Percentiles rank a stretch among this genome's conserved stretches.
Evolutionary conservation across 2,113 vertebrate species (phyloP).

Genomic region (Corydoras maculifer): DNA sequence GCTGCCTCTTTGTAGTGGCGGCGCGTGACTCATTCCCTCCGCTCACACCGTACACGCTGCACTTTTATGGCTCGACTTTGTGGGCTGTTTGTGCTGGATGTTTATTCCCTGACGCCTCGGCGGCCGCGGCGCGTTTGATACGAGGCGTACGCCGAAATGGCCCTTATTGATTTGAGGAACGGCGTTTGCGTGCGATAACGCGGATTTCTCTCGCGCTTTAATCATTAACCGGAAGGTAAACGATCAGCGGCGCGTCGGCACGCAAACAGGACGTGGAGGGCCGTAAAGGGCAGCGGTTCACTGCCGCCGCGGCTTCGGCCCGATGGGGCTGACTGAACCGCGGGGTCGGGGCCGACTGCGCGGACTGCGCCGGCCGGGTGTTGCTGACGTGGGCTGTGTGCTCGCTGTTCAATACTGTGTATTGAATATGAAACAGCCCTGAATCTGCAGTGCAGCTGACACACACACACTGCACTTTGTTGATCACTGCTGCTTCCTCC

Average conservation of each 20-base stretch:
- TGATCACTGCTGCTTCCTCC: constrained; percentile 7
- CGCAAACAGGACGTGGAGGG: neutral
- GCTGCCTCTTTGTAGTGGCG: neutral
- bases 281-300: neutral
- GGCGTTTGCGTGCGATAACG: neutral
- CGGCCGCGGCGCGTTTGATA: neutral
- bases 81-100: neutral
- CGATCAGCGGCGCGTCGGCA: neutral
- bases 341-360: too few relatives aligned
- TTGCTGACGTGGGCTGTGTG: constrained; percentile 9
- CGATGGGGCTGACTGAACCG: too few relatives aligned
- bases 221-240: constrained; percentile 8
- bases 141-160: too few relatives aligned
- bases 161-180: neutral
- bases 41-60: neutral
- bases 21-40: constrained; percentile 20
- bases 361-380: constrained; percentile 14
- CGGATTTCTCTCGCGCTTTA: neutral
- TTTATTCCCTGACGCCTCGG: neutral
- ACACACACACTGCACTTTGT: constrained; percentile 11
- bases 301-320: neutral
- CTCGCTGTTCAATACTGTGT: constrained; percentile 10
- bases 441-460: constrained; percentile 40
- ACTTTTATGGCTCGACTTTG: constrained; percentile 8
- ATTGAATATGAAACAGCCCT: constrained; percentile 42